Conservation (phyloP, 2,113 vertebrate species). For the Picathartes gymnocephalus region DNA sequence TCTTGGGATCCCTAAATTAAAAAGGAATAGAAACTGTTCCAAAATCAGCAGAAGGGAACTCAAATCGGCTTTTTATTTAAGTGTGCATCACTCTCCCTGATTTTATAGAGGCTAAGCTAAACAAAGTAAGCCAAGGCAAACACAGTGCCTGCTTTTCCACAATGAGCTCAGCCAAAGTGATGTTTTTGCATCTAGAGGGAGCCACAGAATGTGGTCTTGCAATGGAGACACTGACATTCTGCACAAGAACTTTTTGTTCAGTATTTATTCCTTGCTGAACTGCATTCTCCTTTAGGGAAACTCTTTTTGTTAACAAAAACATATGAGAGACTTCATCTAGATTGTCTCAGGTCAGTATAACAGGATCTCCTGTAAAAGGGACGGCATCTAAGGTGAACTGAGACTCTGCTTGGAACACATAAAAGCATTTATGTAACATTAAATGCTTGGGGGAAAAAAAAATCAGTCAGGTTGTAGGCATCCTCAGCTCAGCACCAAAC, state of each 20-base stretch:
- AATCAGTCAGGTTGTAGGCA: not conserved
- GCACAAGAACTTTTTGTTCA: not conserved
- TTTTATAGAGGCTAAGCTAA: not conserved
- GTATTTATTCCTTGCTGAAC: not conserved
- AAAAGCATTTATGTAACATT: not conserved
- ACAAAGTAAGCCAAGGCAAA: conserved; percentile 2
- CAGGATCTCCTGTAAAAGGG: not conserved
- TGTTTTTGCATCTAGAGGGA: not conserved
- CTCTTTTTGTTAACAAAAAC: not conserved
- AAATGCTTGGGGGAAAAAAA: not conserved
- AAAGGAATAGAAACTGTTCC: not conserved
- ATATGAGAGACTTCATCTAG: not conserved
- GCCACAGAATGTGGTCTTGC: not conserved
- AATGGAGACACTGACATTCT: not conserved
- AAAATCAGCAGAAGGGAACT: not conserved
- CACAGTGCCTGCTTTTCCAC: not conserved
- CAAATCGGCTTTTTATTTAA: not conserved
- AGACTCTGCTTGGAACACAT: not conserved
- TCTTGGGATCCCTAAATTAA: not conserved
- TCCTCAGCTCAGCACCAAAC: not conserved
- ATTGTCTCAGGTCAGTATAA: not conserved
- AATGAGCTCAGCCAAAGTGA: not conserved
- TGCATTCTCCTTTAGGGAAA: not conserved
- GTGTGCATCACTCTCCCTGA: not conserved
- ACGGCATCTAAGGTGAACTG: not conserved